These are phyloP conservation scores for Falco rusticolus DNA, from an alignment of 2,797 vertebrate species.

Conservation along the genomic window DNA sequence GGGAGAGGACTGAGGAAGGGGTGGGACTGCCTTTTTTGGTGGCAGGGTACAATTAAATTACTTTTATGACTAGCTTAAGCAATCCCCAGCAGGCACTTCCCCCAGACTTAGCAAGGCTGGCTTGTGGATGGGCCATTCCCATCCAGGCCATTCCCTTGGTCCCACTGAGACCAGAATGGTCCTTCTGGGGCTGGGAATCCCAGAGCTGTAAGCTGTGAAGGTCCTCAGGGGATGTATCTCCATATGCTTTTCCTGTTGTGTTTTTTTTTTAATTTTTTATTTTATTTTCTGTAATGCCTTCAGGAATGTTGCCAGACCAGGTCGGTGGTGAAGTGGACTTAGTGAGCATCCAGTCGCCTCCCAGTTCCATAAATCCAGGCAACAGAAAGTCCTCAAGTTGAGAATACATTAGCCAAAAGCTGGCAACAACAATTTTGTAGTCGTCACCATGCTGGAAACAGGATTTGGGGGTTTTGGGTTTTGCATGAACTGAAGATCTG, in stretches of 20 bases:
- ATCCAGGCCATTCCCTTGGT: background rate
- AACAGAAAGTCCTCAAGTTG: background rate
- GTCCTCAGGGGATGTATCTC: background rate
- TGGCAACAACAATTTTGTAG: background rate
- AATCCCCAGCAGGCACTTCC: background rate
- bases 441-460: background rate
- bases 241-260: background rate
- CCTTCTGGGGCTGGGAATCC: background rate
- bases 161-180: background rate
- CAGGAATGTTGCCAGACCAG: conserved; percentile 53
- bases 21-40: conserved; percentile 29
- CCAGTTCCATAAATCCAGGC: background rate
- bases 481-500: background rate
- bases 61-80: conserved; percentile 26
- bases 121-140: background rate
- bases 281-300: background rate
- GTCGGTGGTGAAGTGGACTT: background rate
- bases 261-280: background rate
- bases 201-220: background rate
- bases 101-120: background rate
- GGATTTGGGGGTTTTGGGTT: background rate
- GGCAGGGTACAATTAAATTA: conserved; percentile 44
- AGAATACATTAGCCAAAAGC: background rate
- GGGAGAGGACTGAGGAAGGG: background rate
- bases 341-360: background rate